These are phyloP conservation scores for Neosalanx taihuensis DNA, from an alignment of 2,797 vertebrate species.

Conservation along the genomic window DNA sequence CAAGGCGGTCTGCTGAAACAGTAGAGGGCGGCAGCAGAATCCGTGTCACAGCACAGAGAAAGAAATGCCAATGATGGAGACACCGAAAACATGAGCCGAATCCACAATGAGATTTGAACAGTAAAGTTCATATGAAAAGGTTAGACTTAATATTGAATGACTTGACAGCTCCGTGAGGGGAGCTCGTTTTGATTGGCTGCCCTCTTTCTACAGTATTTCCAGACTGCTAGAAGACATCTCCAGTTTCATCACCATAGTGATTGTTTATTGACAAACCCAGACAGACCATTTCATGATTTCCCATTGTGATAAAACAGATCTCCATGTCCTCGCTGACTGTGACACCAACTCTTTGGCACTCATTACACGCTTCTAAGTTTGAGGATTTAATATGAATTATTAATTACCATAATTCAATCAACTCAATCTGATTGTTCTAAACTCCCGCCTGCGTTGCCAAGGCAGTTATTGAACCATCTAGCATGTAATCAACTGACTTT, in stretches of 20 bases:
- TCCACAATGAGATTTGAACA: slow-evolving; percentile 17
- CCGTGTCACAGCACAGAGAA: background rate
- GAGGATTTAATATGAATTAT: slow-evolving; percentile 55
- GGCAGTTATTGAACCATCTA: slow-evolving; percentile 50
- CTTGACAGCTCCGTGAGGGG: background rate
- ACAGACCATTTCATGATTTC: background rate
- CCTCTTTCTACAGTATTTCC: background rate
- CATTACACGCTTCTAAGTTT: slow-evolving; percentile 29
- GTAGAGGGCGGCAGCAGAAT: slow-evolving; percentile 29
- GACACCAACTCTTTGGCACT: slow-evolving; percentile 24
- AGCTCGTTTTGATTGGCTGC: background rate
- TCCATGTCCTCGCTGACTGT: background rate
- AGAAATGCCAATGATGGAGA: background rate
- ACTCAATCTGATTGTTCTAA: slow-evolving; percentile 46
- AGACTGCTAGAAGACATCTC: background rate
- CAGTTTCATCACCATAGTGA: background rate
- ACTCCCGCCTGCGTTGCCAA: slow-evolving; percentile 46
- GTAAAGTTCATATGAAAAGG: slow-evolving; percentile 17
- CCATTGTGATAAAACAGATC: background rate
- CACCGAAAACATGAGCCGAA: slow-evolving; percentile 14
- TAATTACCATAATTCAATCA: slow-evolving; percentile 56
- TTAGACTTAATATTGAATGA: slow-evolving; percentile 16
- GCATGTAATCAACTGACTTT: slow-evolving; percentile 54
- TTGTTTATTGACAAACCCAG: background rate
- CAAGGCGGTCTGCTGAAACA: slow-evolving; percentile 16